phyloP scores from a whole-genome alignment of 2,113 vertebrate genomes.

The Cephalopterus ornatus region DNA sequence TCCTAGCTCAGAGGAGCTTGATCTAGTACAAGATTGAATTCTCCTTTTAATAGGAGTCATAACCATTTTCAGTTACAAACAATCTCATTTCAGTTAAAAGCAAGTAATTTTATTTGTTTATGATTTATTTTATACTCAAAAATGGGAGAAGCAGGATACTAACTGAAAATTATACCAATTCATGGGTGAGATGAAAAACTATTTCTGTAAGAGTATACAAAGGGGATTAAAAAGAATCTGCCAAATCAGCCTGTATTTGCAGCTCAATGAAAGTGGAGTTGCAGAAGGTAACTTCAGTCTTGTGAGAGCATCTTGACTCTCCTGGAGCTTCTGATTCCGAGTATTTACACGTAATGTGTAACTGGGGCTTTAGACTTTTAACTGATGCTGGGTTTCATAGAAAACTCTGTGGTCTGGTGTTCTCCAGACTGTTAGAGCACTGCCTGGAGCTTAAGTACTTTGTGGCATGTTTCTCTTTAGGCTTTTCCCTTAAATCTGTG shows the following conservation, averaged over 20 bases:
- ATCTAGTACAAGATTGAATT: not conserved
- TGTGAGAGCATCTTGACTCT: not conserved
- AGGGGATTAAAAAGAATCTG: not conserved
- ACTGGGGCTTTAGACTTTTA: not conserved
- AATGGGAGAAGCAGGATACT: not conserved
- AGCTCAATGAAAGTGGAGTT: not conserved
- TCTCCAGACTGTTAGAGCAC: not conserved
- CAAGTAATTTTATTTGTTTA: not conserved
- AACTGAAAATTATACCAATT: not conserved
- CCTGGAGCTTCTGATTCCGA: not conserved
- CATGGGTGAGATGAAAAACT: not conserved
- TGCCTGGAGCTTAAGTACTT: slow-evolving; percentile 41
- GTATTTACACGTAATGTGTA: not conserved
- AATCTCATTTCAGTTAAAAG: not conserved
- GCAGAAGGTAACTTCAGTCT: not conserved
- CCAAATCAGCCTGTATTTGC: not conserved
- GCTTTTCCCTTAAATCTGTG: slow-evolving; percentile 30
- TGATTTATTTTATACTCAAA: not conserved
- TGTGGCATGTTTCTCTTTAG: slow-evolving; percentile 46
- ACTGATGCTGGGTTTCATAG: not conserved
- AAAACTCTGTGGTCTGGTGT: not conserved
- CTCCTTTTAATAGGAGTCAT: not conserved
- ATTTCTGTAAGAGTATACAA: not conserved
- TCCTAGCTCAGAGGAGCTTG: not conserved
- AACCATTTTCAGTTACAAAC: not conserved